These are phyloP conservation scores for Saccopteryx bilineata DNA, from an alignment of 2,113 vertebrate genomes.

Conservation along the genomic window DNA sequence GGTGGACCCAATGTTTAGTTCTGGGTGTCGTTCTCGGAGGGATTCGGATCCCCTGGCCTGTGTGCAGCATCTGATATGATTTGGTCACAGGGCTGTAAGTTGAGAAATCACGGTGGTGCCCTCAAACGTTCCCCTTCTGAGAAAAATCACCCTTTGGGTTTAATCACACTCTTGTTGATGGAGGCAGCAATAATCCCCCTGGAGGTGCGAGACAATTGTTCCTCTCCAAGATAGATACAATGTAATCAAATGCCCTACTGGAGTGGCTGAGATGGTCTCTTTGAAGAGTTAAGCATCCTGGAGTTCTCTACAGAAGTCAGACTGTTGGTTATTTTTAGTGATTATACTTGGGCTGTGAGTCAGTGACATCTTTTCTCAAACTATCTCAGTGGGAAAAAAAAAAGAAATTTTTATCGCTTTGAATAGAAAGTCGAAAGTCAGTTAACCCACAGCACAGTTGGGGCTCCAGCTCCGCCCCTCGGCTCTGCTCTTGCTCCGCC, in stretches of 20 bases:
- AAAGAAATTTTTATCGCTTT: not conserved
- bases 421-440: not conserved
- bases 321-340: not conserved
- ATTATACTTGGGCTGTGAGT: not conserved
- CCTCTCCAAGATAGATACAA: not conserved
- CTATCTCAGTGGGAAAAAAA: not conserved
- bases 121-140: not conserved
- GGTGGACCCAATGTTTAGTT: not conserved
- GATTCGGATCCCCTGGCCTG: not conserved
- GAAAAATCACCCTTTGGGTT: not conserved
- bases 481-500: no score
- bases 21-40: not conserved
- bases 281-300: conserved; percentile 12
- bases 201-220: not conserved
- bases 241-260: not conserved
- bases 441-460: no score
- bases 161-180: not conserved
- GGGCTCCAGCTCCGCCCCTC: not conserved
- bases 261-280: not conserved
- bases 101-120: not conserved
- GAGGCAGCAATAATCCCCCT: not conserved
- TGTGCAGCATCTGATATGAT: not conserved
- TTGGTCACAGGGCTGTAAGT: not conserved
- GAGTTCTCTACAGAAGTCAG: not conserved
- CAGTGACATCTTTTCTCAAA: not conserved